Evolutionary conservation across 92 coral and sea anemone species (phyloP).

Genomic region (Umimayanthus kanabou): DNA sequence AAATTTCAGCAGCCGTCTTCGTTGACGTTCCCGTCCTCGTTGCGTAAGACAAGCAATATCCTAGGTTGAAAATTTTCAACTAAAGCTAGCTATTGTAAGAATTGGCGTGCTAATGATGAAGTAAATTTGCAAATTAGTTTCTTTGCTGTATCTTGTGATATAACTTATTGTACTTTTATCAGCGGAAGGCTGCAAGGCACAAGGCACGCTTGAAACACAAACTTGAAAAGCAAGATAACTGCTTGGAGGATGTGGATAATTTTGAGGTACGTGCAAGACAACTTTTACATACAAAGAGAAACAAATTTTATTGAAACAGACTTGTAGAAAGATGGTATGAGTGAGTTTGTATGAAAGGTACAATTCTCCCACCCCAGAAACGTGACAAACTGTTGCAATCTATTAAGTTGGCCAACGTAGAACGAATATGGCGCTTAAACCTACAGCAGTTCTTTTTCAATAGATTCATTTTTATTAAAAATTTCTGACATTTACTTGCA

Average conservation of each 20-base stretch:
- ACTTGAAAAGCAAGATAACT: not conserved
- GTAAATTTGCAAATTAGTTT: not conserved
- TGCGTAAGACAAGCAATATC: too few relatives aligned
- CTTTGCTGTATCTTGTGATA: not conserved
- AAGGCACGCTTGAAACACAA: not conserved
- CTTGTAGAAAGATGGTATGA: not conserved
- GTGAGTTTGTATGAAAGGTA: not conserved
- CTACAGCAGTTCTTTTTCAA: not conserved
- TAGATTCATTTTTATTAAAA: not conserved
- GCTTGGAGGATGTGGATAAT: not conserved
- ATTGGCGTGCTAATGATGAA: not conserved
- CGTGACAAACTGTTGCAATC: not conserved
- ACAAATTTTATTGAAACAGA: not conserved
- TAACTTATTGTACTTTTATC: not conserved
- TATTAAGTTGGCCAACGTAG: not conserved
- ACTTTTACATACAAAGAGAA: not conserved
- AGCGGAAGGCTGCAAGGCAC: constrained; percentile 3
- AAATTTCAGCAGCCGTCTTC: too few relatives aligned
- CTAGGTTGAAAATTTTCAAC: too few relatives aligned
- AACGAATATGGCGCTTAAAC: not conserved
- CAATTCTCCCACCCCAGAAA: not conserved
- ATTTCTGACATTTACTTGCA: not conserved
- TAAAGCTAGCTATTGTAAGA: not conserved
- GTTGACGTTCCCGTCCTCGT: too few relatives aligned
- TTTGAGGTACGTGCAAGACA: constrained; percentile 8